phyloP scores from a whole-genome alignment of 2,113 vertebrate species.

The Corythornis vintsioides region DNA sequence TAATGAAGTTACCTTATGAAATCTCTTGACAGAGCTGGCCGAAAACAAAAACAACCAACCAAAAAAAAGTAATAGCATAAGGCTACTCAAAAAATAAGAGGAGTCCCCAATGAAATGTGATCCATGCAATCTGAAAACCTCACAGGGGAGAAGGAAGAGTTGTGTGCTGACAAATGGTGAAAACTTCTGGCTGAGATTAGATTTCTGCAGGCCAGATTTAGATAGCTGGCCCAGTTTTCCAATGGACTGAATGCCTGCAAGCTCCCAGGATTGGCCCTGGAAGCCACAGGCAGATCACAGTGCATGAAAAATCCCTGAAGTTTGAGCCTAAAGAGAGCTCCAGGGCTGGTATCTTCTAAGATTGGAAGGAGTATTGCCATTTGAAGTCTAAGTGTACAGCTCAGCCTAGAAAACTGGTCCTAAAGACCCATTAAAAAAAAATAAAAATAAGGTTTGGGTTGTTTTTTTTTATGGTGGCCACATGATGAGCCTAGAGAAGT shows the following conservation, averaged over 20 bases:
- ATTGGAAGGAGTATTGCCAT: background rate
- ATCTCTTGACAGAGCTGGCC: slow-evolving; percentile 39
- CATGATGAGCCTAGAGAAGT: background rate
- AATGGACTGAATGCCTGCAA: background rate
- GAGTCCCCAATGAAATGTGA: slow-evolving; percentile 15
- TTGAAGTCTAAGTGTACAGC: background rate
- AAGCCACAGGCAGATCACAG: background rate
- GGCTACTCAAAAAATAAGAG: slow-evolving; percentile 5
- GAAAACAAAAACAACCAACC: slow-evolving; percentile 19
- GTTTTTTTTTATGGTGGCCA: background rate
- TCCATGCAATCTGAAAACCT: slow-evolving; percentile 23
- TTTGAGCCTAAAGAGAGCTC: background rate
- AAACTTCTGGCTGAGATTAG: slow-evolving; percentile 26
- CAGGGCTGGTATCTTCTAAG: background rate
- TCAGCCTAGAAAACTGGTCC: background rate
- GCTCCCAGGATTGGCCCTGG: background rate
- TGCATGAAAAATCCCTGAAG: background rate
- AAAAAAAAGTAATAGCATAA: background rate
- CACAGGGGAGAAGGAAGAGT: slow-evolving; percentile 33
- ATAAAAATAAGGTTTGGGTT: background rate
- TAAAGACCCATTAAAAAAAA: background rate
- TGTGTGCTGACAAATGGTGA: slow-evolving; percentile 31
- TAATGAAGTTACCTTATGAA: slow-evolving; percentile 71
- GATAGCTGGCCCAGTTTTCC: slow-evolving; percentile 11
- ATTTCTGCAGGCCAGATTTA: slow-evolving; percentile 2